Evolutionary conservation across 2,888 invertebrate genomes (phyloP).

Genomic region (Tanypteryx hageni): DNA sequence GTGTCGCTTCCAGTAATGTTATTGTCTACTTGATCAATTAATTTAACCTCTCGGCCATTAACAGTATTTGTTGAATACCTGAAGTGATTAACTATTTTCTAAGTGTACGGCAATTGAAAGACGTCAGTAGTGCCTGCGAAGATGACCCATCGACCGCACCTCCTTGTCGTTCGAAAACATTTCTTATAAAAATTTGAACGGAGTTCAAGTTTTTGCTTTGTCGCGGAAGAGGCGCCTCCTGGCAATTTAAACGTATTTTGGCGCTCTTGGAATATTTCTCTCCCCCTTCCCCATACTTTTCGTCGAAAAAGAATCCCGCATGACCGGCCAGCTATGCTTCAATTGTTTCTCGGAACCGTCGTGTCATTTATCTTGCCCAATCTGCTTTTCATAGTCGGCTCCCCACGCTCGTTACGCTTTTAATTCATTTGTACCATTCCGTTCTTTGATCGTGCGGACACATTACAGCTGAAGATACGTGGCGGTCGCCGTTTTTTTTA

Average conservation of each 20-base stretch:
- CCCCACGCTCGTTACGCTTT: slow-evolving; percentile 2
- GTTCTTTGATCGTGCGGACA: slow-evolving; percentile 11
- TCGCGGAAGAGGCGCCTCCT: background rate
- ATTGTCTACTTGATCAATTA: too few species aligned
- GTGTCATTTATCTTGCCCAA: background rate
- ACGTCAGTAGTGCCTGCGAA: background rate
- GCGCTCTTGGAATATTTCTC: slow-evolving; percentile 36
- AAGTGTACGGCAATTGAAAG: too few species aligned
- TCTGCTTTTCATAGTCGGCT: background rate
- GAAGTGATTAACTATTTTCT: too few species aligned
- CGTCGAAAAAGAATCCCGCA: background rate
- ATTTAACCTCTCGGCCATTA: too few species aligned
- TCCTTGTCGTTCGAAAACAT: slow-evolving; percentile 36
- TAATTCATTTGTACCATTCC: slow-evolving; percentile 21
- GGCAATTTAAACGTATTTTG: slow-evolving; percentile 43
- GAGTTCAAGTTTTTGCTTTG: slow-evolving; percentile 15
- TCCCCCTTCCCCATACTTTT: background rate
- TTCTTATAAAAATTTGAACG: slow-evolving; percentile 22
- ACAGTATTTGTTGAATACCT: too few species aligned
- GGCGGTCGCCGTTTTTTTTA: background rate
- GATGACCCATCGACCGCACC: background rate
- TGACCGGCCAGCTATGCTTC: slow-evolving; percentile 31
- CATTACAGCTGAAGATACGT: background rate
- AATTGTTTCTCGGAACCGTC: slow-evolving; percentile 2
- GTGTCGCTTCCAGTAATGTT: too few species aligned